A percentile compares a stretch with the other conserved stretches of the same genome.
Conservation (phyloP, 2,113 vertebrate genomes). For the Calyptommatus sinebrachiatus region DNA sequence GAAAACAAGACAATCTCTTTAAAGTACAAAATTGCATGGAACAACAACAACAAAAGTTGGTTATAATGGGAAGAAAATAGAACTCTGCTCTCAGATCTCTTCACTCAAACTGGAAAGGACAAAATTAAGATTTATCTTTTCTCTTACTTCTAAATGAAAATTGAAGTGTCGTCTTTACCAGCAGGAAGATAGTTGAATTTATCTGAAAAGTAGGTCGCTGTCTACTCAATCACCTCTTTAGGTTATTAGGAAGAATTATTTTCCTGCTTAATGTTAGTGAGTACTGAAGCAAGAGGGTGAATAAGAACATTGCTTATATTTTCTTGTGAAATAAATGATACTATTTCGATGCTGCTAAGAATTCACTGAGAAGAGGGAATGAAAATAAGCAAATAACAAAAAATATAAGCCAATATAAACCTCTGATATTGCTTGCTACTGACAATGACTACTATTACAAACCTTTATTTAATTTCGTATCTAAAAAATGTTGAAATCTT, state of each 20-base stretch:
- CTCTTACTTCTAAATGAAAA: constrained; percentile 26
- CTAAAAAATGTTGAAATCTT: too few relatives aligned
- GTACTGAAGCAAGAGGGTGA: background rate
- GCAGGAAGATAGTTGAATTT: constrained; percentile 26
- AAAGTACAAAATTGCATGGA: constrained; percentile 35
- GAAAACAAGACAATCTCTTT: constrained; percentile 41
- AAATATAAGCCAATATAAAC: background rate
- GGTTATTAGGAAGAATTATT: constrained; percentile 11
- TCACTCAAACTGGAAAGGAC: constrained; percentile 26
- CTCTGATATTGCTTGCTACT: too few relatives aligned
- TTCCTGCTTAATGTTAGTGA: background rate
- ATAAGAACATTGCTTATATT: constrained; percentile 1
- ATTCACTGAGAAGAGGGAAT: background rate
- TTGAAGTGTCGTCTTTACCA: constrained; percentile 27
- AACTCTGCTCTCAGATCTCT: constrained; percentile 24
- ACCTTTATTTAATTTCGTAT: too few relatives aligned
- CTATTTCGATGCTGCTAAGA: background rate
- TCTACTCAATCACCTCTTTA: background rate
- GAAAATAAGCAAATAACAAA: background rate
- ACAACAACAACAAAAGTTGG: constrained; percentile 32
- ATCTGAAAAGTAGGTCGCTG: constrained; percentile 32
- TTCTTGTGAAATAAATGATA: background rate
- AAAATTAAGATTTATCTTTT: constrained; percentile 20
- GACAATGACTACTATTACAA: too few relatives aligned
- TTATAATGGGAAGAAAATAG: constrained; percentile 51